phyloP scores from a whole-genome alignment of 2,113 vertebrate genomes.

The Psittacula cyanocephala region DNA sequence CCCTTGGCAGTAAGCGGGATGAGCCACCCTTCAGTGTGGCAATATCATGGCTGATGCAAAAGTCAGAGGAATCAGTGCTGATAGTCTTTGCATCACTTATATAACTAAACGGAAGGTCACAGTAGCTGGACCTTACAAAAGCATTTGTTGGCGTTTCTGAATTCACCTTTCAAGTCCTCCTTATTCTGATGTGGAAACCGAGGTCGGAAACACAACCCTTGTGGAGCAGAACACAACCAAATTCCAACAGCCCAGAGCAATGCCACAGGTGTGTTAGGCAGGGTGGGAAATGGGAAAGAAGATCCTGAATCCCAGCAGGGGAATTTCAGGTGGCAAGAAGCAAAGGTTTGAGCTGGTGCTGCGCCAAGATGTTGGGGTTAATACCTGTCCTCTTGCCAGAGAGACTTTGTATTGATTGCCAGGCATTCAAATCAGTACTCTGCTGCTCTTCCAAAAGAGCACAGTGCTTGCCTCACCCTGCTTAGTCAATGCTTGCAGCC shows the following conservation, averaged over 20 bases:
- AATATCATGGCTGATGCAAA: conserved; percentile 26
- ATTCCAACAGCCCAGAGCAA: background rate
- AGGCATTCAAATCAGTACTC: conserved; percentile 14
- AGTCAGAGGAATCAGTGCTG: background rate
- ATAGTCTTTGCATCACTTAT: background rate
- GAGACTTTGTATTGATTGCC: background rate
- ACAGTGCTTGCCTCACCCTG: background rate
- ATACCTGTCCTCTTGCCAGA: background rate
- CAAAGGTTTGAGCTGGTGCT: background rate
- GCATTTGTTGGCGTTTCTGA: background rate
- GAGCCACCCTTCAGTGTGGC: conserved; percentile 38
- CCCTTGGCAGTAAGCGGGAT: conserved; percentile 18
- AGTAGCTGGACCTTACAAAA: background rate
- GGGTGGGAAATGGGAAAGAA: background rate
- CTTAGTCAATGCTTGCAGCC: background rate
- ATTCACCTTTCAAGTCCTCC: background rate
- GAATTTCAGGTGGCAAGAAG: conserved; percentile 30
- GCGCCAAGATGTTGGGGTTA: background rate
- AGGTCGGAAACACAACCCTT: background rate
- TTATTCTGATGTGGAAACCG: background rate
- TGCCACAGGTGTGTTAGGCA: background rate
- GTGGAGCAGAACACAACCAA: background rate
- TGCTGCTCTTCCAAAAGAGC: background rate
- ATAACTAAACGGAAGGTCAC: background rate
- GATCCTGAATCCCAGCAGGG: background rate